Evolutionary conservation across 2,797 vertebrate genomes (phyloP), one percentile per base, ranked within the genome.

Genomic region (Lerista edwardsae): DNA sequence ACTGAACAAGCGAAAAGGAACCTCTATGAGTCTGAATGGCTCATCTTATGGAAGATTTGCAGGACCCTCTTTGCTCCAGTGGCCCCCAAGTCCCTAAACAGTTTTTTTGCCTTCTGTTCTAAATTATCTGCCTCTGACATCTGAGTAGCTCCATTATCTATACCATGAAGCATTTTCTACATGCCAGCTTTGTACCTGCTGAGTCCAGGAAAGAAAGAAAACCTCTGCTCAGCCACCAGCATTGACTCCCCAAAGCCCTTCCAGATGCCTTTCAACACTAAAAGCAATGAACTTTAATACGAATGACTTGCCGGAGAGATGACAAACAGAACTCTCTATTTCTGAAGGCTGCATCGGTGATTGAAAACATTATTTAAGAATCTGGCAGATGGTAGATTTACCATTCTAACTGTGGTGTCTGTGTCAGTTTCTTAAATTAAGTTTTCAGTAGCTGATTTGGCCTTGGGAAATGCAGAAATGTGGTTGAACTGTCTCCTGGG

Each of bases 371-470:
- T 84, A 90, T 90, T 89, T 90, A 86, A 86, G 82, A 88, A 86
- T 81, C 75, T 87, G 92, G 84, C 0, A 1, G 62, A 82, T n/a
- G 84, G 79, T 87, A 91, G 89, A 88, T 87, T 92, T 83, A 90
- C 82, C 80, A 85, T 93, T 92, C 41, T 72, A 92, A 87, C 82
- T 44, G 51, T 59, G 86, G 69, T 85, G 73, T 75, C 87, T 88
- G 23, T 87, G 86, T 83, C 89, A 79, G 79, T 84, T 90, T 84
- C 90, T 90, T 93, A 93, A 93, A 92, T 93, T 89, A 92, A 86
- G 87, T 91, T 93, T 93, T 93, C 86, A 90, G 76, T 55, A 87
- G 85, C 86, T 86, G 88, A 92, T 92, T 91, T 90, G 88, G 92
- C 84, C 80, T 73, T 88, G 83, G 89, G 86, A 93, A 94, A 89